A percentile compares a stretch with the other conserved stretches of the same genome.
Evolutionary conservation across 2,113 vertebrate species (phyloP).

Genomic region (Macquaria australasica): DNA sequence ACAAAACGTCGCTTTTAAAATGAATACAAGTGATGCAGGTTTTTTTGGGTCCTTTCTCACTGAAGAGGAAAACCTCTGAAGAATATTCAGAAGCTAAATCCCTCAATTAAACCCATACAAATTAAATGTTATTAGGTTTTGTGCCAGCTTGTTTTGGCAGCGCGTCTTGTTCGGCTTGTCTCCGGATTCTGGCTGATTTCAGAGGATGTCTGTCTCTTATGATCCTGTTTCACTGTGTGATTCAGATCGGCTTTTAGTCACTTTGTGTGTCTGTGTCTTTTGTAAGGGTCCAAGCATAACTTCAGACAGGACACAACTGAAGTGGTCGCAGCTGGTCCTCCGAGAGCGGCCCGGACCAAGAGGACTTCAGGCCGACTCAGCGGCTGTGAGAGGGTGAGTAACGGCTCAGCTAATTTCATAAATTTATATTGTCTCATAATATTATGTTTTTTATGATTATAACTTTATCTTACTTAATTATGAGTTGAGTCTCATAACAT

Average conservation of each 20-base stretch:
- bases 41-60: background rate
- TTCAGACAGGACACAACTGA: slow-evolving; percentile 76
- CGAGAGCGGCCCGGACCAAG: slow-evolving; percentile 67
- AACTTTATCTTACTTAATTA: background rate
- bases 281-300: slow-evolving; percentile 76
- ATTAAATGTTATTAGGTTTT: background rate
- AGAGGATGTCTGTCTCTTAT: background rate
- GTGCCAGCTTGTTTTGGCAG: slow-evolving; percentile 35
- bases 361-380: slow-evolving; percentile 70
- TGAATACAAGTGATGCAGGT: background rate
- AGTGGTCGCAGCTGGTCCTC: slow-evolving; percentile 70
- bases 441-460: background rate
- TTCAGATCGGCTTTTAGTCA: background rate
- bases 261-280: slow-evolving; percentile 19
- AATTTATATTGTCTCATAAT: background rate
- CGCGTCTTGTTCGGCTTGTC: background rate
- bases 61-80: slow-evolving; percentile 6
- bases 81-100: slow-evolving; percentile 6
- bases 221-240: background rate
- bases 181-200: background rate
- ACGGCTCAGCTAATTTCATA: background rate
- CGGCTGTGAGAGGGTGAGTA: slow-evolving; percentile 81
- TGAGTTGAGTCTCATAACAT: no score
- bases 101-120: slow-evolving; percentile 14
- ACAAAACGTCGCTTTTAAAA: background rate